Base-by-base conservation (phyloP, 2,113 vertebrate species). In the Platichthys stellatus region DNA sequence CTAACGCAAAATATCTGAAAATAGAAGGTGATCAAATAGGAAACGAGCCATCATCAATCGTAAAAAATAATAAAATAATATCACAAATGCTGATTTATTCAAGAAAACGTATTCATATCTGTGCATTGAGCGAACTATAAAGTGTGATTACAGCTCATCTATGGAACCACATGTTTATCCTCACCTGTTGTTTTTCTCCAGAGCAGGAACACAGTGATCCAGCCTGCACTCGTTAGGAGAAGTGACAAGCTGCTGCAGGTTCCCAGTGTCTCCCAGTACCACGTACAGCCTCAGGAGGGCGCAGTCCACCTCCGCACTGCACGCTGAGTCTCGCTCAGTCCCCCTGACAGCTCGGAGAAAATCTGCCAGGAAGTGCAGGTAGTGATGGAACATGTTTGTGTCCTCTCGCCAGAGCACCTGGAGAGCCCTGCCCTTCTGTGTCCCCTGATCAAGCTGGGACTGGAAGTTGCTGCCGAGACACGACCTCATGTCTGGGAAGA, bases 1-100 rank as follows among this genome's bases (percentile, higher is more conserved):
- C 93, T 31, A 93, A 63, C 1, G 90, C 81, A 73, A 92, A 94
- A 73, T 72, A 93, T 78, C 92, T 94, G 47, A 61, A 74, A 78
- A 69, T 8, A 15, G 45, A 65, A 47, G 18, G 1, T 21, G 20
- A n/a, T 53, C 51, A 53, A 51, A 43, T 15, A n/a, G 17, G 10
- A 69, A 59, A 61, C 40, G 9, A 1, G 13, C 2, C 21, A 28
- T 53, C 1, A 51, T 5, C 74, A 31, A 43, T 26, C 1, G 2
- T 4, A 4, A 3, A 49, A 35, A 35, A 43, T 17, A 15, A 35
- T 23, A 5, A 57, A 18, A 65, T 21, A 31, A 56, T 15, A 4
- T 43, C 5, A 35, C 35, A 68, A 67, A 68, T 5, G 20, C 2
- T 53, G 0, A 45, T 15, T 31, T 31, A 31, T 31, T 7, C 43